Base-by-base conservation (phyloP, 2,888 invertebrate genomes). In the Xestoiulus laeticollis region DNA sequence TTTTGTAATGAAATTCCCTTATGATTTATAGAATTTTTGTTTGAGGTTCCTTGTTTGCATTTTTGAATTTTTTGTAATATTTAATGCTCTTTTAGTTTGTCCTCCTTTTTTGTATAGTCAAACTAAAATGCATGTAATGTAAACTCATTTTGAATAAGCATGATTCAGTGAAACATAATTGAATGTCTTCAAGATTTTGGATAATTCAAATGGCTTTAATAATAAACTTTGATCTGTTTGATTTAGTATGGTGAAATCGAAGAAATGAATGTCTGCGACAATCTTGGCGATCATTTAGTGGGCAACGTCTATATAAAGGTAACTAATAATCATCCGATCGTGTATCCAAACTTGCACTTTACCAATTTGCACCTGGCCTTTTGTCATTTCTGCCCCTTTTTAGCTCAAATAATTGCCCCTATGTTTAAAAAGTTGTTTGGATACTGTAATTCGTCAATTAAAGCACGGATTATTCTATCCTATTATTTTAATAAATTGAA, bases 261-360 rank as follows among this genome's bases (percentile, higher is more conserved):
- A 92, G 99, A 99, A 93, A 99, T 99, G 98, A 99, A 99, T 93
- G 99, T 99, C 1, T 99, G 99, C 93, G 99, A 99, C 93, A 99
- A 99, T 93, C 94, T 99, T 89, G 99, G 99, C 3, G 99, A 99
- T 92, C 99, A 99, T 92, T 94, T 99, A 90, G 99, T 99, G 78
- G 99, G 99, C 88, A 99, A 99, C 94, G 99, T 99, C 87, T 99
- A 99, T 92, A 98, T 99, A 89, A 99, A 99, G 94, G 96, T 97
- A 92, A 92, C 91, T 88, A 26, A 4, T 8, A 16, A 85, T 22
- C 30, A 32, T 83, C n/a, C n/a, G n/a, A n/a, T 68, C 4, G 26
- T 68, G n/a, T n/a, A n/a, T n/a, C n/a, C n/a, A n/a, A n/a, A n/a
- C n/a, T n/a, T n/a, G n/a, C n/a, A n/a, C n/a, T n/a, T n/a, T n/a